Evolutionary conservation across 2,888 invertebrate species (phyloP).

Genomic region (Blastobasis lacticolella): DNA sequence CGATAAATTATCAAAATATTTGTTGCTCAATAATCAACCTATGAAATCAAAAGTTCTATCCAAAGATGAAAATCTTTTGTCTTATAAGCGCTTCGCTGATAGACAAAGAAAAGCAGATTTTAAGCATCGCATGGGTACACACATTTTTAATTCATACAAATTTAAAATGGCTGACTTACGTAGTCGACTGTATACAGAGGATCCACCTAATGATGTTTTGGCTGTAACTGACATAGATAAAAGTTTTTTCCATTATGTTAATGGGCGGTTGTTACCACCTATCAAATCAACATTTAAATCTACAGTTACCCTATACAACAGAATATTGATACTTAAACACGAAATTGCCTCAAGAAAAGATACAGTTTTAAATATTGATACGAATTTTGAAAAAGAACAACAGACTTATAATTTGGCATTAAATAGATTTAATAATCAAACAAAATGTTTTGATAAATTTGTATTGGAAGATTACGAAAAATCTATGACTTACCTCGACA

Average conservation of each 20-base stretch:
- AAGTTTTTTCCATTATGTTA: slow-evolving; percentile 35
- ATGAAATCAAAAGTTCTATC: slow-evolving; percentile 25
- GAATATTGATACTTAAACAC: slow-evolving; percentile 31
- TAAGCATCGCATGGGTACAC: slow-evolving; percentile 26
- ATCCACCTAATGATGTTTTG: slow-evolving; percentile 28
- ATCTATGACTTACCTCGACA: slow-evolving; percentile 70
- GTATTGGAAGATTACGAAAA: slow-evolving; percentile 75
- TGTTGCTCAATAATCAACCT: slow-evolving; percentile 25
- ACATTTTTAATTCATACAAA: slow-evolving; percentile 39
- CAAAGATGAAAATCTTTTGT: slow-evolving; percentile 34
- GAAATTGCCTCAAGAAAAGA: slow-evolving; percentile 61
- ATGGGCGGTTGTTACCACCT: slow-evolving; percentile 27
- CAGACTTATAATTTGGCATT: slow-evolving; percentile 58
- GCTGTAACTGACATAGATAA: slow-evolving; percentile 40
- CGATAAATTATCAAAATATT: slow-evolving; percentile 21
- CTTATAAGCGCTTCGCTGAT: slow-evolving; percentile 39
- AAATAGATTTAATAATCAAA: slow-evolving; percentile 64
- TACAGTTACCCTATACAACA: slow-evolving; percentile 29
- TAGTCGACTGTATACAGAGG: slow-evolving; percentile 28
- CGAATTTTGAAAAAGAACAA: slow-evolving; percentile 69
- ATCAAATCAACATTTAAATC: slow-evolving; percentile 37
- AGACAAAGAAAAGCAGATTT: slow-evolving; percentile 28
- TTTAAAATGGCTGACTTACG: slow-evolving; percentile 31
- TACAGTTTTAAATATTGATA: slow-evolving; percentile 67
- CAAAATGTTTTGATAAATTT: slow-evolving; percentile 74